A percentile compares a stretch with the other conserved stretches of the same genome.
Evolutionary conservation across 1,140 invertebrate genomes (phyloP).

Genomic region (Meloidogyne chitwoodi): DNA sequence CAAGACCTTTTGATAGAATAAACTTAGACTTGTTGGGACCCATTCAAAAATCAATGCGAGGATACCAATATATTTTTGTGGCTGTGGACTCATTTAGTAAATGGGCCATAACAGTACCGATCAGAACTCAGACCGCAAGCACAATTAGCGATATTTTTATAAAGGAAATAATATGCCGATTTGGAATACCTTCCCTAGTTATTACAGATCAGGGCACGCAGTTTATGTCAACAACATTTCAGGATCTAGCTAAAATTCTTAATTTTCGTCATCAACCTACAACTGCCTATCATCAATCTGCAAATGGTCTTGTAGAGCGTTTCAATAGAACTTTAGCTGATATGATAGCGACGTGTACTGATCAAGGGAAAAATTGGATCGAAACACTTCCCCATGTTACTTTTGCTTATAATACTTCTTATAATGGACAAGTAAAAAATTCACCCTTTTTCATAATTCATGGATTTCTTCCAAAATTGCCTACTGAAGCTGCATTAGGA

Average conservation of each 20-base stretch:
- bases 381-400: not conserved
- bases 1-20: not conserved
- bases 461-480: not conserved
- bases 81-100: conserved; percentile 14
- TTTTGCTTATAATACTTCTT: conserved; percentile 7
- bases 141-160: conserved; percentile 2
- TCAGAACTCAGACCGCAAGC: not conserved
- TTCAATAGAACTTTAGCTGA: not conserved
- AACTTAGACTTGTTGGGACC: conserved; percentile 7
- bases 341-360: not conserved
- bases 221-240: conserved; percentile 8
- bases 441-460: not conserved
- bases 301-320: conserved; percentile 7
- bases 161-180: not conserved
- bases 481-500: not conserved
- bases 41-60: not conserved
- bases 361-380: conserved; percentile 1
- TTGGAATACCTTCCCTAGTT: not conserved
- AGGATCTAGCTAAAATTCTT: not conserved
- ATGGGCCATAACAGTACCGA: not conserved
- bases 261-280: not conserved
- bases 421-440: not conserved
- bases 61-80: conserved; percentile 8
- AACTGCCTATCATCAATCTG: conserved; percentile 1
- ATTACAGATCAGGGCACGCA: conserved; percentile 8